Conservation (phyloP, 2,113 vertebrate species). For the Oncorhynchus kisutch region DNA sequence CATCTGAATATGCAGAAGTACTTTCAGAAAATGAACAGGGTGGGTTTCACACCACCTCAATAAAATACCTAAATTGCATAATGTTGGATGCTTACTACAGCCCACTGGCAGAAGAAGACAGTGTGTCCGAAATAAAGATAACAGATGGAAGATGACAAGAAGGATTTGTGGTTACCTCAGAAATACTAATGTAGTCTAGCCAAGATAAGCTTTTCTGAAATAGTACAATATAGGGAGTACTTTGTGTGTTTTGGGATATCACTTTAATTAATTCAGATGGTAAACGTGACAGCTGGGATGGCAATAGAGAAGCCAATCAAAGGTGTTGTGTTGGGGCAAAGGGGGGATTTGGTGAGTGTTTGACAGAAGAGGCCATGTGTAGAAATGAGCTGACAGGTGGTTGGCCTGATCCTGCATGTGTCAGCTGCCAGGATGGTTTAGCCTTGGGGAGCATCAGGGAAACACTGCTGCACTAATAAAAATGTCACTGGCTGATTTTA, state of each 20-base stretch:
- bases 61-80: neutral
- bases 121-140: neutral
- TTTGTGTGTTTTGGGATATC: slow-evolving; percentile 52
- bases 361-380: slow-evolving; percentile 62
- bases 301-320: slow-evolving; percentile 54
- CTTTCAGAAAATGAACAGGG: too few relatives aligned
- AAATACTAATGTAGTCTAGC: slow-evolving; percentile 18
- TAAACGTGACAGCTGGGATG: slow-evolving; percentile 64
- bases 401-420: slow-evolving; percentile 49
- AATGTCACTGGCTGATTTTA: slow-evolving; percentile 50
- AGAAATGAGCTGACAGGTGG: slow-evolving; percentile 69
- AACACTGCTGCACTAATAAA: slow-evolving; percentile 57
- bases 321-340: slow-evolving; percentile 55
- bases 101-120: neutral
- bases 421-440: slow-evolving; percentile 58
- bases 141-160: neutral
- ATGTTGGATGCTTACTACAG: neutral
- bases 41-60: neutral
- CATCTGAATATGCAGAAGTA: too few relatives aligned
- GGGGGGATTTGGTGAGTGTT: slow-evolving; percentile 55
- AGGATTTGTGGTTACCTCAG: neutral
- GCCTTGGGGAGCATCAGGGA: slow-evolving; percentile 46
- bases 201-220: slow-evolving; percentile 13
- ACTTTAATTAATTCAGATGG: slow-evolving; percentile 65
- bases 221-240: slow-evolving; percentile 30